Conservation (phyloP, 2,797 vertebrate species). For the Arremon brunneinucha region DNA sequence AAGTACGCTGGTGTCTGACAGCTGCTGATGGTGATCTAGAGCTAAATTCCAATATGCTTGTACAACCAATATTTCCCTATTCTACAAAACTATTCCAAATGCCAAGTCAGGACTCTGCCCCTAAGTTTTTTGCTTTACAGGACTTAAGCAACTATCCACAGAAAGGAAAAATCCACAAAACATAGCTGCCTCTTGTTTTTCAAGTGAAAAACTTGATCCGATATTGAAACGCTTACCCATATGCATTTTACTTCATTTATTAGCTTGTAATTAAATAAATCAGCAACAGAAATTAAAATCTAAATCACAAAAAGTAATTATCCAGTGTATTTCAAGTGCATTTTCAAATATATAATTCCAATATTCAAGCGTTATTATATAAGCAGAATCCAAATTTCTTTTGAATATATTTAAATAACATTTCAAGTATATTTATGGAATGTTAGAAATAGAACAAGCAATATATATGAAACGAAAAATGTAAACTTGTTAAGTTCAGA, state of each 20-base stretch:
- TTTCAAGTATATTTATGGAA: slow-evolving; percentile 99
- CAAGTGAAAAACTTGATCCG: slow-evolving; percentile 63
- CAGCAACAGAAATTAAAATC: slow-evolving; percentile 92
- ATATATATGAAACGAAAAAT: slow-evolving; percentile 89
- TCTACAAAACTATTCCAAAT: not conserved
- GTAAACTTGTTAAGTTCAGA: slow-evolving; percentile 92
- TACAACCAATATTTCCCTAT: not conserved
- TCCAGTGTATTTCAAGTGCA: slow-evolving; percentile 99
- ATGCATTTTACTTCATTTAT: slow-evolving; percentile 91
- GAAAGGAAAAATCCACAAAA: not conserved
- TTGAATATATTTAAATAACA: slow-evolving; percentile 97
- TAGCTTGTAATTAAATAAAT: slow-evolving; percentile 98
- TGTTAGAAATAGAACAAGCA: slow-evolving; percentile 92
- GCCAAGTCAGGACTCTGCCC: not conserved
- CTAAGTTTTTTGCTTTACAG: slow-evolving; percentile 10
- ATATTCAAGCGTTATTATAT: slow-evolving; percentile 89
- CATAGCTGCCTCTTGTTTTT: not conserved
- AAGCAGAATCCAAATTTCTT: slow-evolving; percentile 88
- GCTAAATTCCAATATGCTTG: not conserved
- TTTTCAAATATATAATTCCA: slow-evolving; percentile 97
- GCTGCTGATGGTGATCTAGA: slow-evolving; percentile 9
- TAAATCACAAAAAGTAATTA: slow-evolving; percentile 97
- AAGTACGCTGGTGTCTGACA: not conserved
- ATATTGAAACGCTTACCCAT: slow-evolving; percentile 82
- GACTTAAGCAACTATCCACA: not conserved